Conservation (phyloP, 2,797 vertebrate genomes). For the Cirrhinus molitorella region DNA sequence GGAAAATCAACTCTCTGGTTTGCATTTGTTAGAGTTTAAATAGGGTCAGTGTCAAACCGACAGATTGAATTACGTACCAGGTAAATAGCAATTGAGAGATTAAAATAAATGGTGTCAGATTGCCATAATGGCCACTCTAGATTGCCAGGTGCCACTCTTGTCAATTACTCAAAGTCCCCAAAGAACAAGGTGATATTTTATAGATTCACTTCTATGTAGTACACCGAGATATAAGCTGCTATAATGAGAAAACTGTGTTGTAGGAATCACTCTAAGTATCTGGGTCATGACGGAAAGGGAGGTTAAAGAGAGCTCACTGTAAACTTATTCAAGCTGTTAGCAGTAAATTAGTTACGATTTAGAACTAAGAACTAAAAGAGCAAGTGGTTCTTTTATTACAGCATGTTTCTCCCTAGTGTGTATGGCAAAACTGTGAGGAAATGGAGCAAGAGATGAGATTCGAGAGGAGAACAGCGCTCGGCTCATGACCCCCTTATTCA, state of each 20-base stretch:
- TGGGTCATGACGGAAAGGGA: slow-evolving; percentile 10
- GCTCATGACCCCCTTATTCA: neutral
- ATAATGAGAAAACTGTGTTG: neutral
- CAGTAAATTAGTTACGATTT: slow-evolving; percentile 27
- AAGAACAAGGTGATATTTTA: neutral
- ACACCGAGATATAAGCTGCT: neutral
- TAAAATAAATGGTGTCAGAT: neutral
- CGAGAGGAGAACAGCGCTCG: neutral
- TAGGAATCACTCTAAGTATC: neutral
- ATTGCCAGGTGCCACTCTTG: neutral
- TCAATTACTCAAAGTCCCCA: neutral
- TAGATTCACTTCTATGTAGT: neutral
- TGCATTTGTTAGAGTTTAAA: slow-evolving; percentile 20
- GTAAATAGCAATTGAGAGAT: neutral
- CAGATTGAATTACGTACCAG: neutral
- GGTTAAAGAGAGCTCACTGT: slow-evolving; percentile 31
- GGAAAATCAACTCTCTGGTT: slow-evolving; percentile 15
- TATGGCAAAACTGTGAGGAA: neutral
- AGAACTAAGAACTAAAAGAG: neutral
- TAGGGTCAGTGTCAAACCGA: neutral
- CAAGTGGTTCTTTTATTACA: neutral
- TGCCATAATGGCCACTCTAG: neutral
- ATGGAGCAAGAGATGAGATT: neutral
- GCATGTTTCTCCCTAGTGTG: neutral
- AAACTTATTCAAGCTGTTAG: slow-evolving; percentile 1